Base-by-base conservation (phyloP, 2,797 vertebrate species). In the Eurystomus glaucurus region DNA sequence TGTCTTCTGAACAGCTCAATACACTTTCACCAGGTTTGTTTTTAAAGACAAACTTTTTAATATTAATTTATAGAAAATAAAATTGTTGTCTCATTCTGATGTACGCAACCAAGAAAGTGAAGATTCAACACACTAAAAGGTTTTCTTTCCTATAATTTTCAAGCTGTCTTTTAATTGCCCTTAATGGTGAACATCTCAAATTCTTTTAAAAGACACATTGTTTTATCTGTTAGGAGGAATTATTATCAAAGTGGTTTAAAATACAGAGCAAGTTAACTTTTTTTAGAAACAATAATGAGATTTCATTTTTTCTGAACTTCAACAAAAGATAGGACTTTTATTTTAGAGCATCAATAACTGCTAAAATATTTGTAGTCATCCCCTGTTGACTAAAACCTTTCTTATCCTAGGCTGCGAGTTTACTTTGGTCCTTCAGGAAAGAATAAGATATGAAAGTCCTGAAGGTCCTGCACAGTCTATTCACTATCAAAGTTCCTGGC, bases 201-300 rank as follows among this genome's bases (percentile, higher is more conserved):
- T 80, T 4, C n/a, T 76, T 69, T 89, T 69, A 26, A 70, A 75
- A 85, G 46, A n/a, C 51, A 25, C 17, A 22, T 70, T 66, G 28
- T 80, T 94, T 65, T 55, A 84, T 90, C 57, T 83, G 8, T 92
- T 93, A 68, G 54, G 46, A 96, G 33, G 25, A 37, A 71, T 57
- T 87, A 57, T 85, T 83, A n/a, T 66, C 41, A 70, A 39, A 88
- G 85, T 87, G 13, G 20, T 70, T 90, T 83, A 76, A 93, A 77
- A 25, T 51, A 52, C 50, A 94, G 18, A 79, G 51, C 58, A 84
- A 77, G 28, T 37, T 57, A 9, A 35, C 11, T 50, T 54, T 86
- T 68, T 91, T 82, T 55, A 92, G 57, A 82, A 85, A 26, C 31
- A 81, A 7, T 66, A 76, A 58, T 37, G 57, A 75, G 31, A 61